Base-by-base conservation (phyloP, 2,888 invertebrate species). In the Slavum lentiscoides region DNA sequence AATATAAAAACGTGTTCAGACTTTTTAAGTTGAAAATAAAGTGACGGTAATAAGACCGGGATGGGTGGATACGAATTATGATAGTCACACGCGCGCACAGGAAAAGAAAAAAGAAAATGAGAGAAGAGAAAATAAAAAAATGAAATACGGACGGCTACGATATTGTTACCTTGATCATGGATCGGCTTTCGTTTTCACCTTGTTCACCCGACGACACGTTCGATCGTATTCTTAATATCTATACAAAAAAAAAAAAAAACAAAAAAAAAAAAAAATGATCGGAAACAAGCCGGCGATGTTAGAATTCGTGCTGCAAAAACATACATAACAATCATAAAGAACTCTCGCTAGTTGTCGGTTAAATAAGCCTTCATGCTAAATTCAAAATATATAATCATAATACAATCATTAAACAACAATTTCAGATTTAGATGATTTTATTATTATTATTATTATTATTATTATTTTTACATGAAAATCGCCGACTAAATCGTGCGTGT, bases 241-340 rank as follows among this genome's bases (percentile, higher is more conserved):
- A 81, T 67, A 81, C 74, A 81, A 69, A 69, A 81, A 81, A 74
- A 81, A 53, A 30, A 30, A 30, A 30, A 30, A 30, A 30, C 1
- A 30, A 30, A 30, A 81, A 81, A 81, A 69, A 69, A 81, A 81
- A 74, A 81, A 53, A 81, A 69, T 74, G 49, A 81, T 59, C 59
- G 67, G 37, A 81, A 81, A 81, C 74, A 74, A 74, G 61, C 61
- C 67, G 67, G 62, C 55, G 4, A 58, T 62, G 62, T 74, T 81
- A 81, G 49, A 37, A 19, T 66, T 58, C 30, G 68, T 64, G 81
- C 67, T 68, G 81, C 66, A 55, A 68, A 66, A 66, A 64, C 15
- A 72, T 72, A 55, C 53, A 58, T n/a, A 62, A 72, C 53, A 73
- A 73, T 72, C 21, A 62, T 17, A 62, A 80, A 19, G 19, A 59